phyloP scores from a whole-genome alignment of 2,797 vertebrate species.

The Pelodytes ibericus region DNA sequence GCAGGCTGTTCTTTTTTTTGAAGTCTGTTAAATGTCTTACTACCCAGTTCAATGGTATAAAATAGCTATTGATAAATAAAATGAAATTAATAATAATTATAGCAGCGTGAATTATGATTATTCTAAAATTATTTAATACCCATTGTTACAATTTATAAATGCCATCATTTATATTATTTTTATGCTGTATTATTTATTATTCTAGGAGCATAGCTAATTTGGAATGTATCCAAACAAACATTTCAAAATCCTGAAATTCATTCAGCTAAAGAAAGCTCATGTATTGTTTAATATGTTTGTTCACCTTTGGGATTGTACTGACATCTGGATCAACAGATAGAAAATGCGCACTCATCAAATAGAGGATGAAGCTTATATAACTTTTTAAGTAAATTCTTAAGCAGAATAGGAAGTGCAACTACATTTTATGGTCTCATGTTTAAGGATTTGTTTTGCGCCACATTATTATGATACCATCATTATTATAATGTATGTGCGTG shows the following conservation, averaged over 20 bases:
- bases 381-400: background rate
- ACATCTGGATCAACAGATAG: constrained; percentile 19
- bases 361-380: constrained; percentile 4
- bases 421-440: background rate
- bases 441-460: background rate
- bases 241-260: background rate
- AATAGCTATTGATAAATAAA: too few species aligned
- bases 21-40: too few species aligned
- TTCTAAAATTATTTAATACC: too few species aligned
- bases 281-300: constrained; percentile 5
- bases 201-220: background rate
- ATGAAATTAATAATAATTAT: too few species aligned
- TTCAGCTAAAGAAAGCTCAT: background rate
- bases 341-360: constrained; percentile 10
- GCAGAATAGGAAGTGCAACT: background rate
- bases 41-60: too few species aligned
- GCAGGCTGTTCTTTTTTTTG: too few species aligned
- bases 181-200: background rate
- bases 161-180: background rate
- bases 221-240: constrained; percentile 5
- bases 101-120: too few species aligned
- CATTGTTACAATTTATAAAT: background rate
- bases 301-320: constrained; percentile 6
- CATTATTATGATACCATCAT: too few species aligned
- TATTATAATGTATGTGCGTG: too few species aligned